These are phyloP conservation scores for Chymomyza amoena DNA, from an alignment of 2,888 invertebrate species.

Conservation along the genomic window DNA sequence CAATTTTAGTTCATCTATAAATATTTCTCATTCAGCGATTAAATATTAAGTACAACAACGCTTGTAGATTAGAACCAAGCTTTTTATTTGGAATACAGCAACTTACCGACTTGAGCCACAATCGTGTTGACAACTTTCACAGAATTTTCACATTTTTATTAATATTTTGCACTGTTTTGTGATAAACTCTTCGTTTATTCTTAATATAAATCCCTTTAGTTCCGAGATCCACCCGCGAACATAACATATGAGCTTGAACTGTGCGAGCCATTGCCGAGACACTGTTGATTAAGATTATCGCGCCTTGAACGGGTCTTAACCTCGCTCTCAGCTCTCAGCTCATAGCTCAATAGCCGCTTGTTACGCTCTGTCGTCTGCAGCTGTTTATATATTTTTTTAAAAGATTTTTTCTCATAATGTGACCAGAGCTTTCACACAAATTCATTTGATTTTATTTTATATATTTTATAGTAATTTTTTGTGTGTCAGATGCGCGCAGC, in stretches of 20 bases:
- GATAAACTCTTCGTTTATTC: background rate
- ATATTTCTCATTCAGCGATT: background rate
- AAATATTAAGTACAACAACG: background rate
- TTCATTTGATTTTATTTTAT: constrained; percentile 14
- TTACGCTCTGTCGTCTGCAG: constrained; percentile 30
- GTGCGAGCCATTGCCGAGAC: background rate
- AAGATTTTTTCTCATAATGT: background rate
- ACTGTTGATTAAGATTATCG: constrained; percentile 72
- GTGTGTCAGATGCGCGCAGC: constrained; percentile 21
- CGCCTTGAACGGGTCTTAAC: constrained; percentile 74
- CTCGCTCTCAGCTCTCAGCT: constrained; percentile 44
- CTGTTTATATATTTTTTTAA: constrained; percentile 6
- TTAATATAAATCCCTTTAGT: background rate
- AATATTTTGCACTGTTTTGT: background rate
- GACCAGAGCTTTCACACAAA: constrained; percentile 10
- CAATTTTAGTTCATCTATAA: background rate
- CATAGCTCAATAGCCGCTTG: constrained; percentile 37
- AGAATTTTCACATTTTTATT: background rate
- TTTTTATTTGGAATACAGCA: background rate
- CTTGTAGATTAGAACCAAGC: background rate
- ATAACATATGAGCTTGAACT: background rate
- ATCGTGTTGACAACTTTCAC: too few relatives aligned
- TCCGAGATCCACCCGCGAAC: background rate
- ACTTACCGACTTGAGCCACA: background rate
- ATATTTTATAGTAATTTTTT: constrained; percentile 14